Percentiles rank a stretch among this genome's conserved stretches.
phyloP scores from a whole-genome alignment of 2,797 vertebrate species.

The Dicrostonyx torquatus region DNA sequence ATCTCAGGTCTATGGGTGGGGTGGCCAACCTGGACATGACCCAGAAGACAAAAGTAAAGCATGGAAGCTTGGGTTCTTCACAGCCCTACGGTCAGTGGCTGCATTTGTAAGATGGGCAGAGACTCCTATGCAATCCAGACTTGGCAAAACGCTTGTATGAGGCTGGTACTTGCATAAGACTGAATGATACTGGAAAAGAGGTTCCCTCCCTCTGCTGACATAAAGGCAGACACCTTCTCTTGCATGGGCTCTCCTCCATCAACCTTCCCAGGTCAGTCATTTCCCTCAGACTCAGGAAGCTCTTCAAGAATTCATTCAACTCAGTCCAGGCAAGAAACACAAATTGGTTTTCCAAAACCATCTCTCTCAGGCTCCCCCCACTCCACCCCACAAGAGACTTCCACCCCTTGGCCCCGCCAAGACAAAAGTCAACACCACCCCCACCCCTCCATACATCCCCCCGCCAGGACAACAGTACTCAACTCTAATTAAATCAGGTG shows the following conservation, averaged over 20 bases:
- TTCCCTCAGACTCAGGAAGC: fast-evolving
- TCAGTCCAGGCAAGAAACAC: fast-evolving
- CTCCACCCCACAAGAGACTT: fast-evolving
- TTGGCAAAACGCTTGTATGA: neutral
- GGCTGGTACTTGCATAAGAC: neutral
- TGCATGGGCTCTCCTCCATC: fast-evolving
- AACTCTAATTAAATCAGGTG: neutral
- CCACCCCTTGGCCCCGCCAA: fast-evolving
- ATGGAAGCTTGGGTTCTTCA: fast-evolving
- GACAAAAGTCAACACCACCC: no score
- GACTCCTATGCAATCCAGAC: no score
- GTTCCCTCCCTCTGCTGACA: no score
- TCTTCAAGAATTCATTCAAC: neutral
- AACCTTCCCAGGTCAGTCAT: fast-evolving
- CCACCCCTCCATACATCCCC: no score
- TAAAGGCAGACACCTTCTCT: fast-evolving
- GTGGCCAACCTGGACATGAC: fast-evolving
- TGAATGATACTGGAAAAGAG: neutral
- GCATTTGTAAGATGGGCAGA: fast-evolving
- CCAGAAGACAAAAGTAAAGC: fast-evolving
- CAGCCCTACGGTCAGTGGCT: fast-evolving
- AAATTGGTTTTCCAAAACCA: neutral
- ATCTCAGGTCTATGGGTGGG: fast-evolving
- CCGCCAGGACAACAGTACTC: fast-evolving
- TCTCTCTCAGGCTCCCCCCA: fast-evolving